Base-by-base conservation (phyloP, 2,797 vertebrate species). In the Rhinella marina region DNA sequence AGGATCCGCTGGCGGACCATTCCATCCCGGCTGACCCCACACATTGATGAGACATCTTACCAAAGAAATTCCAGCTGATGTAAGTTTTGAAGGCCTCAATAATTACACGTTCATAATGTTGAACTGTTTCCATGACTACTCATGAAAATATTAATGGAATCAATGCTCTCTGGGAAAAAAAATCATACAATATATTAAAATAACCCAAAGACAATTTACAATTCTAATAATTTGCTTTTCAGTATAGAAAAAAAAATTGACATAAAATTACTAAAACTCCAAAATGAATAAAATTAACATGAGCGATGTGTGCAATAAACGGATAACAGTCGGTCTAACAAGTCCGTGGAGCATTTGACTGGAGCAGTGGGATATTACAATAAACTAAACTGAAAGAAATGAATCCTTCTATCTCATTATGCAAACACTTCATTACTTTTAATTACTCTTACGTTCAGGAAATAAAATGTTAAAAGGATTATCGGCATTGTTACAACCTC, bases 401-500 rank as follows among this genome's bases (percentile, higher is more conserved):
- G 48, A 87, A 83, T 64, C 59, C 52, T 27, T 21, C 57, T 11
- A 52, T 62, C 29, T 52, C 68, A 87, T 87, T 83, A 87, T 78
- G 21, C 81, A 87, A 87, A 87, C 81, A 83, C 72, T 87, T 87
- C 81, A 87, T 83, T 87, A 87, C n/a, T 81, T 87, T 81, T 81
- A 87, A 87, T 87, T 82, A 82, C 29, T 75, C 32, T 82, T 82
- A 82, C 56, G 52, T 82, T 62, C 56, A 32, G 59, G n/a, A 54
- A 57, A 77, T 87, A 77, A 82, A 83, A 83, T 57, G 12, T 82
- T 73, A 82, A 66, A 82, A 9, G 57, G 16, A n/a, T 62, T 77
- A 21, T 59, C 54, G 8, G 59, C 29, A 9, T 62, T 64, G 19
- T 23, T 8, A 23, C 19, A 23, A 2, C 32, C 72, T 23, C 16